Conservation (phyloP, 2,113 vertebrate genomes). For the Anarrhichthys ocellatus region DNA sequence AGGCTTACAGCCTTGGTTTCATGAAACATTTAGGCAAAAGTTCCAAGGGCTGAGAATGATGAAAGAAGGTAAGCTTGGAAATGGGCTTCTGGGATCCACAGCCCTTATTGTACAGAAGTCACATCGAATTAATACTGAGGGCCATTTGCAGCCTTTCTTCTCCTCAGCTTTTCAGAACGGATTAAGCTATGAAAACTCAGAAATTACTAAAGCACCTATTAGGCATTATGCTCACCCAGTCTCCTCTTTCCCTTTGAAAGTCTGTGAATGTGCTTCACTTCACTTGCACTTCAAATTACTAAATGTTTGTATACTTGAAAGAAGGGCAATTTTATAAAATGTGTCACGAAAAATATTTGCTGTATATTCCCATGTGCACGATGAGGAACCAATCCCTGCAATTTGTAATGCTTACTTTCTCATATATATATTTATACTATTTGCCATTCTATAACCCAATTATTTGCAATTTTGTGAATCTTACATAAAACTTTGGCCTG, state of each 20-base stretch:
- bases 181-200: conserved; percentile 99
- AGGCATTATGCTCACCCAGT: conserved; percentile 83
- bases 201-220: conserved; percentile 99
- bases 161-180: conserved; percentile 97
- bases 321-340: conserved; percentile 45
- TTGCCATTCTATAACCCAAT: not conserved
- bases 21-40: conserved; percentile 89
- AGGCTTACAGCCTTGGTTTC: conserved; percentile 85
- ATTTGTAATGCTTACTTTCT: not conserved
- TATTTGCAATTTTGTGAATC: not conserved
- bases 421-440: not conserved
- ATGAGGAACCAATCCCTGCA: not conserved
- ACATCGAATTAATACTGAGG: conserved; percentile 99
- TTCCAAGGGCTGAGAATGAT: conserved; percentile 85
- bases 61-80: conserved; percentile 90
- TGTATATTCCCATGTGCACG: conserved; percentile 19
- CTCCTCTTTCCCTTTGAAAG: conserved; percentile 76
- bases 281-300: conserved; percentile 61
- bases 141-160: conserved; percentile 98
- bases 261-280: conserved; percentile 74
- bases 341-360: conserved; percentile 32
- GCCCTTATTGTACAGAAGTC: conserved; percentile 99
- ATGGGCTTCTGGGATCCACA: conserved; percentile 91
- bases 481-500: conserved; percentile 8
- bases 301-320: conserved; percentile 63